Base-by-base conservation (phyloP, 2,113 vertebrate genomes). In the Neodontobutis hainanensis region DNA sequence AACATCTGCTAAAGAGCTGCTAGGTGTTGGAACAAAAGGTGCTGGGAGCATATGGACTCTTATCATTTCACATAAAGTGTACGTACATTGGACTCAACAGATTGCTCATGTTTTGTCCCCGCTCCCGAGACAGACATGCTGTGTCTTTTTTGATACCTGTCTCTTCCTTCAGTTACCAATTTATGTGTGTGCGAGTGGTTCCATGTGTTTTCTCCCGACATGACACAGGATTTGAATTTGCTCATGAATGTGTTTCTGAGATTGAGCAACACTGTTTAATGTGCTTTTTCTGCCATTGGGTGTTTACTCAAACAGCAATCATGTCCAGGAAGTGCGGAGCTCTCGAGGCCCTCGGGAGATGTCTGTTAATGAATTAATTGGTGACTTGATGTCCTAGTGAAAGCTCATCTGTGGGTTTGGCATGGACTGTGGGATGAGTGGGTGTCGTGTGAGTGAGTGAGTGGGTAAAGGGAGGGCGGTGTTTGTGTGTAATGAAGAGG, bases 321-420 rank as follows among this genome's bases (percentile, higher is more conserved):
- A 77, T 74, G 72, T 68, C 70, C 65, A 50, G 52, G 63, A 80
- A 61, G 70, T 53, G 74, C 75, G 70, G 67, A 70, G 66, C 61
- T 72, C 65, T 65, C 77, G 70, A 74, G 65, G 14, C 73, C 85
- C 78, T 51, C 16, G 61, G 76, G 85, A 72, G 51, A 78, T 64
- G n/a, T 75, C 76, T 78, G 74, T 79, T 87, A 90, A 87, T 87
- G 57, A 87, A 89, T 87, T 85, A 87, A 90, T 84, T 85, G 78
- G 59, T 53, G 78, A 68, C 72, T 84, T 75, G 81, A 81, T 82
- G 75, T 66, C 14, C 50, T 51, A 76, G 73, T 85, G 84, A 89
- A 87, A 87, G 81, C 74, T 83, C 88, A 59, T 72, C 79, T 86
- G 85, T 70, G 85, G 81, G 59, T 89, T 85, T 84, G 81, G 62